phyloP scores from a whole-genome alignment of 2,888 invertebrate species.

The Diaphora mendica region DNA sequence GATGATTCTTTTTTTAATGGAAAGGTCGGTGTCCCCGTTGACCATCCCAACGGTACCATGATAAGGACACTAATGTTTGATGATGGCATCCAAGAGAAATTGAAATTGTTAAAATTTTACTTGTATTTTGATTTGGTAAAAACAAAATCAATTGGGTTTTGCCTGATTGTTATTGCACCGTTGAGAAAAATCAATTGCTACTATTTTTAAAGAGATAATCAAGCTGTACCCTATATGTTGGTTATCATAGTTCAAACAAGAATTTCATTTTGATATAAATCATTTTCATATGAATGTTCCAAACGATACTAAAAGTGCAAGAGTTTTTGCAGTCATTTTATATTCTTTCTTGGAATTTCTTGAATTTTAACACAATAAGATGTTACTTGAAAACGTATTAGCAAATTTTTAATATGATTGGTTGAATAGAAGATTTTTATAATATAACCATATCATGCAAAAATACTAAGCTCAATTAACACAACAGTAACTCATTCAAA shows the following conservation, averaged over 20 bases:
- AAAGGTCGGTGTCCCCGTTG: too few species aligned
- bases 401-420: not conserved
- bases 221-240: not conserved
- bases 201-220: not conserved
- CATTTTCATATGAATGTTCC: too few species aligned
- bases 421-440: not conserved
- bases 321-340: not conserved
- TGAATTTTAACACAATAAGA: not conserved
- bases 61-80: too few species aligned
- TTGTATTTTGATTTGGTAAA: not conserved
- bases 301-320: too few species aligned
- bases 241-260: not conserved
- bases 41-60: too few species aligned
- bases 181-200: not conserved
- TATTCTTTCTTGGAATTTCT: not conserved
- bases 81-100: too few species aligned
- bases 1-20: too few species aligned
- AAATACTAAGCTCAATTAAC: not conserved
- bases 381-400: not conserved
- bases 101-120: too few species aligned
- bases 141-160: too few species aligned
- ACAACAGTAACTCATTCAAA: not conserved
- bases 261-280: not conserved
- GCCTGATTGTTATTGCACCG: not conserved
- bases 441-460: not conserved